phyloP scores from a whole-genome alignment of 2,888 invertebrate species.

The Hydrotaea diabolus region DNA sequence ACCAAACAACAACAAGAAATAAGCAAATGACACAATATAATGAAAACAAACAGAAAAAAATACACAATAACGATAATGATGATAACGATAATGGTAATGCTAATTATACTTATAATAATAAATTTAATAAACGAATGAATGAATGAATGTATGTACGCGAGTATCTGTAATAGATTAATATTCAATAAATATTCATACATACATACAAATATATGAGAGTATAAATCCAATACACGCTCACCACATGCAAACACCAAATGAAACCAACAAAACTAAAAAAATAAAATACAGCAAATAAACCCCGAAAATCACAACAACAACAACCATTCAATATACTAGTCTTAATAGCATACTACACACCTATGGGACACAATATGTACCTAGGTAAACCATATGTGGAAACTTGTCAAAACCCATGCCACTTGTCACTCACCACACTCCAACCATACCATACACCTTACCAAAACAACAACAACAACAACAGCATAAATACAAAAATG shows the following conservation, averaged over 20 bases:
- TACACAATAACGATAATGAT: conserved; percentile 14
- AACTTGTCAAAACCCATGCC: neutral
- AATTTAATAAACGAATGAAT: conserved; percentile 21
- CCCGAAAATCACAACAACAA: neutral
- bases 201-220: neutral
- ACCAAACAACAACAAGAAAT: neutral
- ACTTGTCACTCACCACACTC: neutral
- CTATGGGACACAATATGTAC: neutral
- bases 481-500: neutral
- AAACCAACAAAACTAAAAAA: too few relatives aligned
- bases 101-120: conserved; percentile 21
- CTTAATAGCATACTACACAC: neutral
- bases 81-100: neutral
- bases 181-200: conserved; percentile 42
- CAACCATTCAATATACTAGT: neutral
- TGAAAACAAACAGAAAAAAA: conserved; percentile 11
- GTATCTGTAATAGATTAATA: conserved; percentile 57
- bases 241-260: neutral
- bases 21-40: conserved; percentile 14
- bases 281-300: neutral
- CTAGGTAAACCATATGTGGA: neutral
- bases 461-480: neutral
- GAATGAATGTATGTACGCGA: conserved; percentile 9
- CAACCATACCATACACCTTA: neutral
- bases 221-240: neutral